Evolutionary conservation across 2,113 vertebrate genomes (phyloP).

Genomic region (Limanda limanda): DNA sequence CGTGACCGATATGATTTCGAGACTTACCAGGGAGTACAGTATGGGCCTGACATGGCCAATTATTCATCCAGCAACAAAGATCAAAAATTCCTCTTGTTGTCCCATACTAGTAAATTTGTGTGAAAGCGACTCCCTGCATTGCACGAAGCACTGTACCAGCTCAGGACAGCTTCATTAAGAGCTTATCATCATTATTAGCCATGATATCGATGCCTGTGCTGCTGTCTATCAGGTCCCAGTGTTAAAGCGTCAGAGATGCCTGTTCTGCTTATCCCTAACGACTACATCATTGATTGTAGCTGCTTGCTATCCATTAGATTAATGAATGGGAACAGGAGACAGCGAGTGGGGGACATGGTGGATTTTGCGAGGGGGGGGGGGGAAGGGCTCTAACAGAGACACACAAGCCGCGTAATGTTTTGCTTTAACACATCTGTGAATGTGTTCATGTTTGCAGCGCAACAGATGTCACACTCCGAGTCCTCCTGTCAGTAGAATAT

Average conservation of each 20-base stretch:
- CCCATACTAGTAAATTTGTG: slow-evolving; percentile 19
- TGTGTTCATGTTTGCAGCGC: slow-evolving; percentile 40
- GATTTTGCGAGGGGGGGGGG: slow-evolving; percentile 12
- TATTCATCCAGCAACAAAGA: slow-evolving; percentile 40
- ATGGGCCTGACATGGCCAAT: slow-evolving; percentile 47
- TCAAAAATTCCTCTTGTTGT: slow-evolving; percentile 28
- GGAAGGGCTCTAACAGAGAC: slow-evolving; percentile 29
- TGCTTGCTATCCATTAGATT: slow-evolving; percentile 68
- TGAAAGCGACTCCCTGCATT: slow-evolving; percentile 41
- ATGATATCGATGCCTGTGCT: slow-evolving; percentile 53
- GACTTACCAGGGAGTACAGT: slow-evolving; percentile 31
- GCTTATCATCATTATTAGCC: slow-evolving; percentile 60
- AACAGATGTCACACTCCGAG: slow-evolving; percentile 69
- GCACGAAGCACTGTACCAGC: slow-evolving; percentile 17
- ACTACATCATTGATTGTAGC: slow-evolving; percentile 65
- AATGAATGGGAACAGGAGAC: slow-evolving; percentile 61
- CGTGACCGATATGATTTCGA: slow-evolving; percentile 57
- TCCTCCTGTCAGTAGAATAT: slow-evolving; percentile 71
- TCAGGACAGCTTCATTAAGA: slow-evolving; percentile 55
- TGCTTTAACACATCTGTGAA: slow-evolving; percentile 49
- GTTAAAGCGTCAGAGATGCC: slow-evolving; percentile 29
- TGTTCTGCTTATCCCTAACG: slow-evolving; percentile 52
- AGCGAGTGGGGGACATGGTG: slow-evolving; percentile 19
- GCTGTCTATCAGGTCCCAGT: slow-evolving; percentile 60
- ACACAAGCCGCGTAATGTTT: slow-evolving; percentile 37